A percentile compares a stretch with the other conserved stretches of the same genome.
These are phyloP conservation scores for Microtus oregoni DNA, from an alignment of 2,113 vertebrate species.

Conservation along the genomic window DNA sequence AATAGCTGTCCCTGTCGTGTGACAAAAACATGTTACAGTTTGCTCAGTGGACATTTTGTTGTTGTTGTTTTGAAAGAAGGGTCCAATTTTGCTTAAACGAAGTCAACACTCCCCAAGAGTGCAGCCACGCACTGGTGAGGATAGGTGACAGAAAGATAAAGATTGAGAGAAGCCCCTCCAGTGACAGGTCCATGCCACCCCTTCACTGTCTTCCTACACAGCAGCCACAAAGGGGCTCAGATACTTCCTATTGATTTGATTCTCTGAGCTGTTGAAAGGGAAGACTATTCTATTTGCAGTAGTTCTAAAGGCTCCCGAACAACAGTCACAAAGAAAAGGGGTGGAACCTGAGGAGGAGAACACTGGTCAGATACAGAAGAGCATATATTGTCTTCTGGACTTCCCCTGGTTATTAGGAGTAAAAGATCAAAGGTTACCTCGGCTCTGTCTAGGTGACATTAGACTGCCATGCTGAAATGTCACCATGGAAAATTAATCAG, in stretches of 20 bases:
- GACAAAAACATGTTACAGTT: background rate
- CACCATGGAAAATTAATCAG: constrained; percentile 62
- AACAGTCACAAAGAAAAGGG: background rate
- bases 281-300: background rate
- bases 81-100: constrained; percentile 55
- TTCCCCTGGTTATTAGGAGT: background rate
- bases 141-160: background rate
- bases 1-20: background rate
- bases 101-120: constrained; percentile 61
- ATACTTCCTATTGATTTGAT: background rate
- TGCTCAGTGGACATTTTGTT: constrained; percentile 1
- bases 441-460: background rate
- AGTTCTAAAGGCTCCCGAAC: background rate
- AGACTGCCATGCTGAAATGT: constrained; percentile 62
- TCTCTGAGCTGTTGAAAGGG: background rate
- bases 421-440: constrained; percentile 9
- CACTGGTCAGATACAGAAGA: background rate
- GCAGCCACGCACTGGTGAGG: background rate
- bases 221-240: background rate
- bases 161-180: background rate
- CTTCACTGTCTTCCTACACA: background rate
- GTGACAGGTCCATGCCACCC: background rate
- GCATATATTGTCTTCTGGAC: background rate
- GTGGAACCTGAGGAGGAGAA: background rate
- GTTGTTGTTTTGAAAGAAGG: constrained; percentile 73